Evolutionary conservation across 2,888 invertebrate genomes (phyloP).

Genomic region (Sinodicranocentrus sp.): DNA sequence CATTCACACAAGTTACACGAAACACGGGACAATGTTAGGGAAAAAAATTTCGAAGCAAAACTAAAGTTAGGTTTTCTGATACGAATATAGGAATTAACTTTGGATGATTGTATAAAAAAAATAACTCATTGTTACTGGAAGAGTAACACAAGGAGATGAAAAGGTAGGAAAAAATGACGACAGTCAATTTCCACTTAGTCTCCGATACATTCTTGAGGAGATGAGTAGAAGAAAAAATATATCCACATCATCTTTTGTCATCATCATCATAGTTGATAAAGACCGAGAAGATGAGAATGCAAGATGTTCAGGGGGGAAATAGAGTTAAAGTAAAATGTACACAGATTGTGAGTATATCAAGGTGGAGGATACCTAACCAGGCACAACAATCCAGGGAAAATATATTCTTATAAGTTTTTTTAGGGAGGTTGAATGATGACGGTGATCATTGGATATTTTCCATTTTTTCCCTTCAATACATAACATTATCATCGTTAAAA

Average conservation of each 20-base stretch:
- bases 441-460: slow-evolving; percentile 53
- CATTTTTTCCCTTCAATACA: neutral
- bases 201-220: slow-evolving; percentile 30
- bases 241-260: slow-evolving; percentile 62
- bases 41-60: slow-evolving; percentile 29
- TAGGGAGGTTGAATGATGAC: slow-evolving; percentile 8
- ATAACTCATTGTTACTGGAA: neutral
- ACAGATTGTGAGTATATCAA: neutral
- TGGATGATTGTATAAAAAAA: neutral
- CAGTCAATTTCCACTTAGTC: slow-evolving; percentile 39
- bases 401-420: neutral
- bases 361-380: slow-evolving; percentile 45
- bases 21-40: slow-evolving; percentile 58
- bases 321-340: neutral
- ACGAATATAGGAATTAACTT: slow-evolving; percentile 62
- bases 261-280: slow-evolving; percentile 49
- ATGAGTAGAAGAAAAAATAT: slow-evolving; percentile 30
- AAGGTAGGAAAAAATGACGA: slow-evolving; percentile 26
- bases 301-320: slow-evolving; percentile 6
- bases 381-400: slow-evolving; percentile 46
- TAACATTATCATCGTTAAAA: slow-evolving; percentile 44
- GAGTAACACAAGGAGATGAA: too few species aligned
- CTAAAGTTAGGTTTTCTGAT: slow-evolving; percentile 18
- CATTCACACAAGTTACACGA: slow-evolving; percentile 28
- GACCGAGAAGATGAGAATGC: slow-evolving; percentile 46